Conservation (phyloP, 1,140 invertebrate genomes). For the Achatina immaculata region DNA sequence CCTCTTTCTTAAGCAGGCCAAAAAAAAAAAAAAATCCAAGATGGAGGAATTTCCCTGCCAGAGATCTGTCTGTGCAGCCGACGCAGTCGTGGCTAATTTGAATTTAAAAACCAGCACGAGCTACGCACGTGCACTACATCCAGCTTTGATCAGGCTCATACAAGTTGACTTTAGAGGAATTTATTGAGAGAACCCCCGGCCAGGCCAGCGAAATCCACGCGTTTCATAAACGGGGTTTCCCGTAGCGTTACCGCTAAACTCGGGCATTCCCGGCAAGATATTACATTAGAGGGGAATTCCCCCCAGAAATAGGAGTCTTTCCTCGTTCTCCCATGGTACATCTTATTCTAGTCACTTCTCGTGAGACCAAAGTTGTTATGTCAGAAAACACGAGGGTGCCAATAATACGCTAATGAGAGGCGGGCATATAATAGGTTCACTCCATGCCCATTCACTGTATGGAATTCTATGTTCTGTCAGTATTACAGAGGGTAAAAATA, state of each 20-base stretch:
- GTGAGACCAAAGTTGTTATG: neutral
- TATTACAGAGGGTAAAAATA: no score
- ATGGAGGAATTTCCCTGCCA: no score
- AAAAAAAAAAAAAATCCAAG: no score
- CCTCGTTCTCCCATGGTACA: neutral
- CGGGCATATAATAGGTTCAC: no score
- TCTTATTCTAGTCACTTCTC: neutral
- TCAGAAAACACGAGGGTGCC: neutral
- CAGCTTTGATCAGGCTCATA: neutral
- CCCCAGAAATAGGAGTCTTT: neutral
- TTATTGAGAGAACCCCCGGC: neutral
- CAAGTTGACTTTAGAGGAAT: neutral
- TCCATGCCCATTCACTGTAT: no score
- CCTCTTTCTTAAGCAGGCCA: no score
- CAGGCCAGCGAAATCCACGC: neutral
- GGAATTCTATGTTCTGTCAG: no score
- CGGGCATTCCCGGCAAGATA: neutral
- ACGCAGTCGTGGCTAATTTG: neutral
- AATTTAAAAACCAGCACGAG: neutral
- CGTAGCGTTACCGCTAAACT: neutral
- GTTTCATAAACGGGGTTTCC: neutral
- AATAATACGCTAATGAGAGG: no score
- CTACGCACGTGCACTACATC: constrained; percentile 3
- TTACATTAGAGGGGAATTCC: constrained; percentile 13
- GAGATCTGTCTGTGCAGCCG: no score